These are phyloP conservation scores for Struthio camelus DNA, from an alignment of 2,113 vertebrate species.

Conservation along the genomic window DNA sequence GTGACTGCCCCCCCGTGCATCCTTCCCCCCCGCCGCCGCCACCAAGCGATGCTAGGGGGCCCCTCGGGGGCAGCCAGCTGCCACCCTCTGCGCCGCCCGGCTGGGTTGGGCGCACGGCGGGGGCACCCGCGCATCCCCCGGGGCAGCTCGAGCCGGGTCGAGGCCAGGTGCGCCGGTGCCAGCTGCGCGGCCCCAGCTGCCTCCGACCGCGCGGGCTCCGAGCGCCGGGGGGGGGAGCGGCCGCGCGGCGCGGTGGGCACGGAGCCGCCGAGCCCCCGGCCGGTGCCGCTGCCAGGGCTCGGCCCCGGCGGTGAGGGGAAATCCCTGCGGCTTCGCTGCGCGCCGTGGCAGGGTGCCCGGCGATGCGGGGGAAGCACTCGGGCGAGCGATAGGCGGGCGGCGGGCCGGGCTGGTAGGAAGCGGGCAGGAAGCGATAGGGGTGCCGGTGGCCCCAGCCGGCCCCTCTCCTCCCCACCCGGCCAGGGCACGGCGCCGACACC, in stretches of 20 bases:
- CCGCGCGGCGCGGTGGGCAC: background rate
- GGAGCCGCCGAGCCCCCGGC: accelerated
- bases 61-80: too few relatives aligned
- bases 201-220: background rate
- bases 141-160: background rate
- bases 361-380: background rate
- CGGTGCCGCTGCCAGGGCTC: background rate
- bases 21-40: background rate
- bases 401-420: background rate
- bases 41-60: background rate
- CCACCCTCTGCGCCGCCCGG: too few relatives aligned
- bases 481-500: too few relatives aligned
- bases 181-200: background rate
- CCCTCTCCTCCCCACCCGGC: background rate
- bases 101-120: background rate
- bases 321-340: accelerated
- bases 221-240: background rate
- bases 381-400: background rate
- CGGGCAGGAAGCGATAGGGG: background rate
- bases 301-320: background rate
- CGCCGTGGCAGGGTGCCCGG: background rate
- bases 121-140: background rate
- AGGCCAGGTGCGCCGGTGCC: background rate
- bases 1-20: background rate
- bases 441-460: accelerated